A percentile compares a stretch with the other conserved stretches of the same genome.
Conservation (phyloP, 2,888 invertebrate species). For the Drosophila longiperda region DNA sequence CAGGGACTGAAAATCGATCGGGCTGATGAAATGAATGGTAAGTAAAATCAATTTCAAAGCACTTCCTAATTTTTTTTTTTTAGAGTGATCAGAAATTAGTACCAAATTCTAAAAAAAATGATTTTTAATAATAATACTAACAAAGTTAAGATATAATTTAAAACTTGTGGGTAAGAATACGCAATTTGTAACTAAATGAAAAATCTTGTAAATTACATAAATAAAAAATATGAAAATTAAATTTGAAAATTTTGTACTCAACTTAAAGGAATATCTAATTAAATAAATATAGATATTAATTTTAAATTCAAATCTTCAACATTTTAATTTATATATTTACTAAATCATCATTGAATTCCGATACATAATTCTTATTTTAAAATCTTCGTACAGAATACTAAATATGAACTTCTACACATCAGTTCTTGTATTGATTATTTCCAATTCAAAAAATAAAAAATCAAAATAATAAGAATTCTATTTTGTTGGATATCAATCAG, state of each 20-base stretch:
- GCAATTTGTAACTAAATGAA: background rate
- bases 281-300: background rate
- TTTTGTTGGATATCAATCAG: too few species aligned
- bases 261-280: background rate
- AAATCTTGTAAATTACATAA: background rate
- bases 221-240: background rate
- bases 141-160: background rate
- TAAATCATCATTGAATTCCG: background rate
- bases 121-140: background rate
- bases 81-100: background rate
- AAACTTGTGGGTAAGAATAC: background rate
- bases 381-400: background rate
- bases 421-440: background rate
- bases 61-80: background rate
- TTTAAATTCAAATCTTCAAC: background rate
- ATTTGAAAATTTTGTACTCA: background rate
- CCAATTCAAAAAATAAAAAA: background rate
- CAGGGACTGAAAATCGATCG: slow-evolving; percentile 93
- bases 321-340: background rate
- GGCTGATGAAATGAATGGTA: slow-evolving; percentile 85
- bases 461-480: background rate
- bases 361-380: background rate
- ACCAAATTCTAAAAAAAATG: background rate
- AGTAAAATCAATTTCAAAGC: slow-evolving; percentile 27
- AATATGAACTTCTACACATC: background rate